phyloP scores from a whole-genome alignment of 2,888 invertebrate genomes.

The Andrena dorsata region DNA sequence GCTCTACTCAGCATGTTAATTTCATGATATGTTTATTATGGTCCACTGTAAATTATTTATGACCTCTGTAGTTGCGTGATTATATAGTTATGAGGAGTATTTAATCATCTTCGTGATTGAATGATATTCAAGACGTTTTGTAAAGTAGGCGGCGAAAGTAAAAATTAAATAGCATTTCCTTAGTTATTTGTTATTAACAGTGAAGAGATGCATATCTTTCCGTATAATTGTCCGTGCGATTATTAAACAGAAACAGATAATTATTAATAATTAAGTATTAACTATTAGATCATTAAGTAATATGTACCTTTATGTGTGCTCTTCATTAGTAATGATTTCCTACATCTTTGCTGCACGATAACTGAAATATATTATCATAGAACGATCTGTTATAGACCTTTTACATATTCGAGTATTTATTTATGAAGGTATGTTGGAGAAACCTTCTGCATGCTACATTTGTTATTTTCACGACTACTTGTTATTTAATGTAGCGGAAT shows the following conservation, averaged over 20 bases:
- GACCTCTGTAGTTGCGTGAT: conserved; percentile 48
- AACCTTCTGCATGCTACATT: conserved; percentile 46
- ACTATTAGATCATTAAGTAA: conserved; percentile 47
- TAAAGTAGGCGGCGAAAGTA: conserved; percentile 55
- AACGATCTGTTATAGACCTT: conserved; percentile 44
- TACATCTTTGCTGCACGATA: conserved; percentile 71
- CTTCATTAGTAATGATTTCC: conserved; percentile 54
- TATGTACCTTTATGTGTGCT: conserved; percentile 48
- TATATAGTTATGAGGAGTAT: conserved; percentile 50
- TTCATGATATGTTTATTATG: conserved; percentile 61
- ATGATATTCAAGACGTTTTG: conserved; percentile 63
- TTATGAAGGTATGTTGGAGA: conserved; percentile 27
- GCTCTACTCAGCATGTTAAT: conserved; percentile 52
- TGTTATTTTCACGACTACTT: conserved; percentile 28
- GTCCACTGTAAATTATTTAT: conserved; percentile 64
- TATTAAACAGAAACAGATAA: conserved; percentile 70
- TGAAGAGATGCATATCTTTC: conserved; percentile 77
- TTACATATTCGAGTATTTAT: conserved; percentile 42
- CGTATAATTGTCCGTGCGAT: conserved; percentile 66
- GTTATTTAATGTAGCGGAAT: conserved; percentile 30
- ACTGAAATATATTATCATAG: conserved; percentile 55
- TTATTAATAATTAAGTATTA: conserved; percentile 68
- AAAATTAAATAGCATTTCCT: conserved; percentile 62
- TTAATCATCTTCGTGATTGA: conserved; percentile 61
- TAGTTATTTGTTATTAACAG: conserved; percentile 65